These are phyloP conservation scores for Chloromyia formosa DNA, from an alignment of 2,888 invertebrate species.

Conservation along the genomic window DNA sequence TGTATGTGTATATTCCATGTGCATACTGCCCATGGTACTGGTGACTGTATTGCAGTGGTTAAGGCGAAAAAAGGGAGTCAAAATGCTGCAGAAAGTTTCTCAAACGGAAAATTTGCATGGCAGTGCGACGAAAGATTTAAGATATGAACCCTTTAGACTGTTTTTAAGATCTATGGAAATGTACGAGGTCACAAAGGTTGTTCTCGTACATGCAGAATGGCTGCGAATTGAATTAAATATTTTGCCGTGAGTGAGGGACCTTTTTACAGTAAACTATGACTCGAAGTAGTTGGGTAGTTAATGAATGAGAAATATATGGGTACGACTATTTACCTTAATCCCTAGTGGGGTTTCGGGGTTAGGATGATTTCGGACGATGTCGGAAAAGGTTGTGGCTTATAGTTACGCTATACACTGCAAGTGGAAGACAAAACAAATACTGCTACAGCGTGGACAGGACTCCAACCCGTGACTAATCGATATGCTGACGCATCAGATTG, in stretches of 20 bases:
- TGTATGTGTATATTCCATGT: background rate
- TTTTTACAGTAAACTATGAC: too few relatives aligned
- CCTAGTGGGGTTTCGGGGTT: too few relatives aligned
- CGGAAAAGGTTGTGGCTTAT: too few relatives aligned
- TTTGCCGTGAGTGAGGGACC: background rate
- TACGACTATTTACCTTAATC: too few relatives aligned
- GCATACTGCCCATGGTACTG: slow-evolving; percentile 27
- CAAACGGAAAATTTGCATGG: slow-evolving; percentile 49
- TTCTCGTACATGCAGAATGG: slow-evolving; percentile 1
- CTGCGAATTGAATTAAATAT: background rate
- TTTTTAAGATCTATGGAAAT: slow-evolving; percentile 21
- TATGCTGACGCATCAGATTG: too few relatives aligned
- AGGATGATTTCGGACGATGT: too few relatives aligned
- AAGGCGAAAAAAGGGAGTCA: slow-evolving; percentile 24
- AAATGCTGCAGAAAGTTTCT: slow-evolving; percentile 38
- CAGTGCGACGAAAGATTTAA: slow-evolving; percentile 48
- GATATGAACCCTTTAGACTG: slow-evolving; percentile 37
- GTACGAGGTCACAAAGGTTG: slow-evolving; percentile 31
- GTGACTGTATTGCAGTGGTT: slow-evolving; percentile 35
- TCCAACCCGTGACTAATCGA: too few relatives aligned
- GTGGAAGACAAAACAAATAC: too few relatives aligned
- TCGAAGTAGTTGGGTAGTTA: too few relatives aligned
- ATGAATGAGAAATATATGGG: too few relatives aligned
- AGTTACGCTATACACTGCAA: too few relatives aligned
- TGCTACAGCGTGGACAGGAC: too few relatives aligned